Conservation (phyloP, 2,113 vertebrate genomes). For the Brachyhypopomus occidentalis region DNA sequence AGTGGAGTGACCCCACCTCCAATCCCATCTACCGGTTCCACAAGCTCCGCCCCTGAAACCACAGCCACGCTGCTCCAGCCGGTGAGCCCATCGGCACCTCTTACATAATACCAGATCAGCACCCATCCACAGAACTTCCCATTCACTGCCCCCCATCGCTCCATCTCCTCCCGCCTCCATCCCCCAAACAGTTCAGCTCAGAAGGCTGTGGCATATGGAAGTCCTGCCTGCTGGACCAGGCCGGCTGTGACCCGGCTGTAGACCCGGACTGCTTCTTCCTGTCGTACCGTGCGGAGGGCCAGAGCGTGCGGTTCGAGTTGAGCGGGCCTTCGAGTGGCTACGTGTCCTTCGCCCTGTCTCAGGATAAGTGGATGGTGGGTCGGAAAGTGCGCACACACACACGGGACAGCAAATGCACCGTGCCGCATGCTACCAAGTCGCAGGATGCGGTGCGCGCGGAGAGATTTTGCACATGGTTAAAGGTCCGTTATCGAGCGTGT, state of each 20-base stretch:
- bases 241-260: slow-evolving; percentile 76
- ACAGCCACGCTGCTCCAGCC: slow-evolving; percentile 64
- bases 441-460: too few species aligned
- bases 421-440: too few species aligned
- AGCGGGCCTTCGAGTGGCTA: slow-evolving; percentile 85
- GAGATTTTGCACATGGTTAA: too few species aligned
- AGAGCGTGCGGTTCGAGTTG: slow-evolving; percentile 79
- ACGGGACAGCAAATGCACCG: background rate
- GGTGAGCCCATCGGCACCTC: slow-evolving; percentile 66
- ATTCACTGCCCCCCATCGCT: too few species aligned
- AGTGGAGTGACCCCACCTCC: slow-evolving; percentile 58
- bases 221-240: slow-evolving; percentile 80
- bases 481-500: slow-evolving; percentile 13
- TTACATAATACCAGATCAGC: background rate
- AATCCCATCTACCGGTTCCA: slow-evolving; percentile 46
- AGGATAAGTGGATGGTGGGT: slow-evolving; percentile 85
- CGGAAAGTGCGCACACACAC: slow-evolving; percentile 41
- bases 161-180: background rate
- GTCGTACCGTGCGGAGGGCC: slow-evolving; percentile 69
- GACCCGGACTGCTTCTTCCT: slow-evolving; percentile 78
- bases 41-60: slow-evolving; percentile 41
- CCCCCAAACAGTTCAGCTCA: slow-evolving; percentile 76
- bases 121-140: background rate
- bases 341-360: slow-evolving; percentile 81
- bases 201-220: slow-evolving; percentile 78